Conservation (phyloP, 2,888 invertebrate species). For the Aplocera efformata region DNA sequence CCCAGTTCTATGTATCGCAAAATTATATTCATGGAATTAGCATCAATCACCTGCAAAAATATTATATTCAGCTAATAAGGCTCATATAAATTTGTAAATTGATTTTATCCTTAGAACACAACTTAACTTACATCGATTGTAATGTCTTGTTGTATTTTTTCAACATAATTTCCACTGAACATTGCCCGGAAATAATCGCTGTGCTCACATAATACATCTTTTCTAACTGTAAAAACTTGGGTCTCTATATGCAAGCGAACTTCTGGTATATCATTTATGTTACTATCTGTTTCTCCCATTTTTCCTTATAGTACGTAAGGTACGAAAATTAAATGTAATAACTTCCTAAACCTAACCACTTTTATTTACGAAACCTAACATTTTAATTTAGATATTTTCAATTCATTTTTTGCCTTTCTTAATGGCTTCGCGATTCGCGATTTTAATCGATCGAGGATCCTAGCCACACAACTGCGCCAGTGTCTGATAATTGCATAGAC, state of each 20-base stretch:
- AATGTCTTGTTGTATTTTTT: constrained; percentile 56
- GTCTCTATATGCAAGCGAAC: constrained; percentile 49
- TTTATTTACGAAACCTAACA: no score
- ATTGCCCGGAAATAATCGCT: constrained; percentile 74
- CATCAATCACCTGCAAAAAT: constrained; percentile 54
- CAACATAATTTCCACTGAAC: constrained; percentile 69
- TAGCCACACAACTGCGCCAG: no score
- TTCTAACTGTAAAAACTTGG: constrained; percentile 51
- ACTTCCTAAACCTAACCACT: no score
- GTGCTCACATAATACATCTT: constrained; percentile 51
- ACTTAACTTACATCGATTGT: constrained; percentile 54
- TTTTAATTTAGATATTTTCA: no score
- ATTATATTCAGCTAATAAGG: not conserved
- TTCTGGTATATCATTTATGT: no score
- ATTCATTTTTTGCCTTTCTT: no score
- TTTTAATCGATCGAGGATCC: no score
- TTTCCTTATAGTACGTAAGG: not conserved
- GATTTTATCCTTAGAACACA: constrained; percentile 1
- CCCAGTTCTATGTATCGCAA: constrained; percentile 59
- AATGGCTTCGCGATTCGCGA: no score
- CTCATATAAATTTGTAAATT: not conserved
- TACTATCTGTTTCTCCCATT: constrained; percentile 32
- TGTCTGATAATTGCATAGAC: no score
- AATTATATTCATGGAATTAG: constrained; percentile 57
- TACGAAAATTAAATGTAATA: no score